phyloP scores from a whole-genome alignment of 2,113 vertebrate genomes.

The Psettodes erumei region DNA sequence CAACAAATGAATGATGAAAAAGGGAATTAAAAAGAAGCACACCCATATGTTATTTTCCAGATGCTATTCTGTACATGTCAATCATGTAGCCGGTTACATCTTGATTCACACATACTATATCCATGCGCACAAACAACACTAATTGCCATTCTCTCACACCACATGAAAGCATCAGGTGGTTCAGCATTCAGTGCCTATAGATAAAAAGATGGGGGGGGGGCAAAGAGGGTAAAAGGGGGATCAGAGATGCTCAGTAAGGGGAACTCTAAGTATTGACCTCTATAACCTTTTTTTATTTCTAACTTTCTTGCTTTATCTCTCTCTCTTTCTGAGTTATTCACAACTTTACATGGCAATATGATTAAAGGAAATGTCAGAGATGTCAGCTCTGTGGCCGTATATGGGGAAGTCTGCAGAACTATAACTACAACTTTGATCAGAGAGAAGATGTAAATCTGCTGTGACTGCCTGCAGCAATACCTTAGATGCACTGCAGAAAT shows the following conservation, averaged over 20 bases:
- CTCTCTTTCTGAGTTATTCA: conserved; percentile 14
- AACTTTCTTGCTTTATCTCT: neutral
- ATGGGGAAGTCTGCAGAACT: neutral
- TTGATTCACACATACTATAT: neutral
- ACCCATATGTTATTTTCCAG: neutral
- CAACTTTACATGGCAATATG: conserved; percentile 20
- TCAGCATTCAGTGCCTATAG: conserved; percentile 1
- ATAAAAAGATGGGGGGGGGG: conserved; percentile 16
- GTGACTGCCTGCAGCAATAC: neutral
- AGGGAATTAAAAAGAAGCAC: neutral
- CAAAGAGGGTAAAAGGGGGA: conserved; percentile 1
- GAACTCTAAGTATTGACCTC: neutral
- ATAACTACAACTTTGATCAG: neutral
- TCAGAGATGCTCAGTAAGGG: conserved; percentile 10
- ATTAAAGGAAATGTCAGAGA: conserved; percentile 38
- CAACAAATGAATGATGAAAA: conserved; percentile 11
- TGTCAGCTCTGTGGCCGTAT: neutral
- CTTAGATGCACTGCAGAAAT: neutral
- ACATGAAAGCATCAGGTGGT: conserved; percentile 44
- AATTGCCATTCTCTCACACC: conserved; percentile 11
- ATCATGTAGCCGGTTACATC: neutral
- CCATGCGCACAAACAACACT: neutral
- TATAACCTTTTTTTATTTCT: conserved; percentile 7
- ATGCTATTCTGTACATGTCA: neutral
- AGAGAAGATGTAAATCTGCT: neutral